A percentile compares a stretch with the other conserved stretches of the same genome.
Conservation (phyloP, 1,140 invertebrate species). For the Rhagoletis zephyria region DNA sequence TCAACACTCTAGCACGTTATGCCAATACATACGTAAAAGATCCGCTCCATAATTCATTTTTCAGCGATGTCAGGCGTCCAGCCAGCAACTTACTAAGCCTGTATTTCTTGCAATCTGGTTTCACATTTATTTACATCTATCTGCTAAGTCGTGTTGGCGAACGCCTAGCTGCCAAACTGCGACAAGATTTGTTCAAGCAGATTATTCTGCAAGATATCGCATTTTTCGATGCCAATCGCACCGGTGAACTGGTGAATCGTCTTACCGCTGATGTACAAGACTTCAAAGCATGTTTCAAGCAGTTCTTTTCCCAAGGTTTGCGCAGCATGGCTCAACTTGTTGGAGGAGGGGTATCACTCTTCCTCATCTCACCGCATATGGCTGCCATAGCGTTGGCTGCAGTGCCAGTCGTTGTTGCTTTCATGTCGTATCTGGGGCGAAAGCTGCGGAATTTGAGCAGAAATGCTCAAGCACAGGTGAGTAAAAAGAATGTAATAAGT, state of each 20-base stretch:
- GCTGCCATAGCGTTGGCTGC: conserved; percentile 85
- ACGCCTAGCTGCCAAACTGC: conserved; percentile 85
- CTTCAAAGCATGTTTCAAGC: conserved; percentile 96
- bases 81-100: conserved; percentile 79
- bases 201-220: conserved; percentile 90
- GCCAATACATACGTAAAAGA: conserved; percentile 72
- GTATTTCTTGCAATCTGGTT: conserved; percentile 84
- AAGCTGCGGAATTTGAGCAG: conserved; percentile 67
- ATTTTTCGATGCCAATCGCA: conserved; percentile 92
- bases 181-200: conserved; percentile 86
- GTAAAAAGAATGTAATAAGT: background rate
- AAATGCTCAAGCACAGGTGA: conserved; percentile 67
- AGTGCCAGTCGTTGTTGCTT: conserved; percentile 88
- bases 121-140: conserved; percentile 92
- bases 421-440: conserved; percentile 68
- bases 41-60: conserved; percentile 73
- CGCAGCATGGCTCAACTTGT: conserved; percentile 86
- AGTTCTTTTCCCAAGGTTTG: conserved; percentile 90
- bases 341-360: conserved; percentile 71
- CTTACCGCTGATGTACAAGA: conserved; percentile 95
- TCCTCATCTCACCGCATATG: conserved; percentile 88
- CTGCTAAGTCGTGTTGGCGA: conserved; percentile 89
- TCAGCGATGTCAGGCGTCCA: conserved; percentile 79
- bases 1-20: conserved; percentile 82
- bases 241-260: conserved; percentile 91